These are phyloP conservation scores for Steinernema carpocapsae DNA, from an alignment of 2,888 invertebrate genomes.

Conservation along the genomic window DNA sequence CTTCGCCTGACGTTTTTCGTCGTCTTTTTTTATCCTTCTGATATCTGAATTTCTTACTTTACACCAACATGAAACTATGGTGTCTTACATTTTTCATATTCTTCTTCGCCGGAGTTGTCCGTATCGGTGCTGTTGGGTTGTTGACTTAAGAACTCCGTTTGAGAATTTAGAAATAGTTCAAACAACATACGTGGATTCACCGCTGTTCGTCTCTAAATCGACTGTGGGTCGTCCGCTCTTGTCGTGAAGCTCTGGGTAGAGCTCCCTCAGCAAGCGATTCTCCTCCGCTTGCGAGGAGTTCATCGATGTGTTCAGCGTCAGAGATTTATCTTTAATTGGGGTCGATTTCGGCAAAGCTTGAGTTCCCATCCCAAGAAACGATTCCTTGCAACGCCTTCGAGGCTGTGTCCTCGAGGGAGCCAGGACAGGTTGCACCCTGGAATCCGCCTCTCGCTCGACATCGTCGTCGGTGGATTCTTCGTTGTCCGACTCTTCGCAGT, in stretches of 20 bases:
- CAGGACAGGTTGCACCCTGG: background rate
- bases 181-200: too few relatives aligned
- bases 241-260: conserved; percentile 12
- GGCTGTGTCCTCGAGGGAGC: background rate
- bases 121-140: background rate
- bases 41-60: background rate
- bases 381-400: background rate
- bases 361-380: background rate
- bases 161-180: too few relatives aligned
- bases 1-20: background rate
- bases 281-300: background rate
- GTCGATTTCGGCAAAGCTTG: background rate
- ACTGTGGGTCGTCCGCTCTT: background rate
- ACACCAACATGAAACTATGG: background rate
- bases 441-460: background rate
- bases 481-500: background rate
- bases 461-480: background rate
- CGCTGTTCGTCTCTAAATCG: background rate
- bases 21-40: background rate
- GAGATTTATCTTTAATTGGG: too few relatives aligned
- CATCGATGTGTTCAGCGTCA: background rate
- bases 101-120: background rate
- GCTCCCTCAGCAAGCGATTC: background rate
- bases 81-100: background rate
- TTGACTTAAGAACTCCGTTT: too few relatives aligned